Evolutionary conservation across 2,888 invertebrate species (phyloP), one percentile per base, ranked within the genome.

Genomic region (Dichetophora obliterata): DNA sequence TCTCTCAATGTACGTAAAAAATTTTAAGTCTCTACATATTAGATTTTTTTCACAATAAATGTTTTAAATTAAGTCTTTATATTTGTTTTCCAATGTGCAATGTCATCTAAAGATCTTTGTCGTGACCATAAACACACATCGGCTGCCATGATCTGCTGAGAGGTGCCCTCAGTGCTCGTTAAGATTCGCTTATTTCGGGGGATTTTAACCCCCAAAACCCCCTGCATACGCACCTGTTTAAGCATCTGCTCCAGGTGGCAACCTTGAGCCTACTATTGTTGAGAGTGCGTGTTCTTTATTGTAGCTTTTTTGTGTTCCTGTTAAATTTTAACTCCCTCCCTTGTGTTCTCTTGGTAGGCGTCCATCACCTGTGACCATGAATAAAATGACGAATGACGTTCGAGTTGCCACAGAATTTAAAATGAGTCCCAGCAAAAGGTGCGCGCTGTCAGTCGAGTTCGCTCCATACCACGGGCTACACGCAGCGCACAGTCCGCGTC

Each of bases 351-450:
- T n/a, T 27, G 59, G 48, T 22, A 66, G 37, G 27, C 70, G 54
- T 61, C 73, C 75, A 57, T 43, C 54, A 57, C 34, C 65, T 50
- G 57, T 27, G 66, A 68, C 75, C 37, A 34, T 43, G 57, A 24
- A 4, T 9, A 31, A 59, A 43, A 68, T 75, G 75, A 75, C 75
- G 75, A 75, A 75, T 75, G 68, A 75, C 69, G 66, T 74, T 74
- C 37, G 31, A 73, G 54, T 54, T 19, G 54, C 37, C 57, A 57
- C 37, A 31, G 54, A 57, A 31, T 34, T 52, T 34, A 16, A 74
- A 74, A 66, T 63, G 63, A 74, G 65, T n/a, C 22, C 70, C 37
- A 61, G n/a, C 50, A 48, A 72, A 22, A 72, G 57, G 71, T 37
- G 24, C 24, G 50, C 54, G n/a, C 52, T 31, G 54, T 50, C 54